Conservation (phyloP, 2,888 invertebrate genomes). For the Drosophila merina region DNA sequence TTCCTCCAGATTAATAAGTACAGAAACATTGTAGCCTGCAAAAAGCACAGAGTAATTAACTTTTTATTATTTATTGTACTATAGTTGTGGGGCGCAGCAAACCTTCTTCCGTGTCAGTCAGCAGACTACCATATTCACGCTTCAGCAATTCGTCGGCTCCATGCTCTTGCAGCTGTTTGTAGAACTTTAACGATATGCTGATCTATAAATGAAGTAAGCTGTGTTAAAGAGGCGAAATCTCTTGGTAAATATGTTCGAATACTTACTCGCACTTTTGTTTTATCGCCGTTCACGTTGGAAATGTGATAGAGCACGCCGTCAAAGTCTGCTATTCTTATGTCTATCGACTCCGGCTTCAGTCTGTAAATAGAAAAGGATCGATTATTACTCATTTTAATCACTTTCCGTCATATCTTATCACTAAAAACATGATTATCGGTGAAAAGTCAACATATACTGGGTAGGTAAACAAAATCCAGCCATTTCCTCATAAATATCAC, state of each 20-base stretch:
- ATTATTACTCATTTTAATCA: slow-evolving; percentile 31
- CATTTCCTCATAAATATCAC: not conserved
- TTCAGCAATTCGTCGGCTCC: slow-evolving; percentile 98
- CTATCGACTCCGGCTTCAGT: slow-evolving; percentile 96
- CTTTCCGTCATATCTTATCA: slow-evolving; percentile 34
- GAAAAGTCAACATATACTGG: not conserved
- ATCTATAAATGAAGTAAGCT: slow-evolving; percentile 86
- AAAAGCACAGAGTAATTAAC: not conserved
- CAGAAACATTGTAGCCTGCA: slow-evolving; percentile 96
- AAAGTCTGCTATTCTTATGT: slow-evolving; percentile 97
- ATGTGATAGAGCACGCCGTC: slow-evolving; percentile 99
- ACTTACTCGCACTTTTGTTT: slow-evolving; percentile 97
- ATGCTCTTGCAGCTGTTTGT: slow-evolving; percentile 98
- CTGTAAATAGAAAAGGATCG: slow-evolving; percentile 57
- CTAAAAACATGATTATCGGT: not conserved
- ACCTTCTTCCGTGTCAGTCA: slow-evolving; percentile 95
- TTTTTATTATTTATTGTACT: not conserved
- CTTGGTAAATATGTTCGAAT: not conserved
- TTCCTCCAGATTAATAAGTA: slow-evolving; percentile 95
- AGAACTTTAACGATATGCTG: slow-evolving; percentile 99
- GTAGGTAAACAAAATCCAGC: not conserved
- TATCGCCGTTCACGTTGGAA: slow-evolving; percentile 98
- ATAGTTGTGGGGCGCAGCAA: slow-evolving; percentile 4
- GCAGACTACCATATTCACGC: slow-evolving; percentile 94
- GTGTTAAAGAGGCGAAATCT: not conserved